Evolutionary conservation across 2,888 invertebrate genomes (phyloP).

Genomic region (Globia sparganii): DNA sequence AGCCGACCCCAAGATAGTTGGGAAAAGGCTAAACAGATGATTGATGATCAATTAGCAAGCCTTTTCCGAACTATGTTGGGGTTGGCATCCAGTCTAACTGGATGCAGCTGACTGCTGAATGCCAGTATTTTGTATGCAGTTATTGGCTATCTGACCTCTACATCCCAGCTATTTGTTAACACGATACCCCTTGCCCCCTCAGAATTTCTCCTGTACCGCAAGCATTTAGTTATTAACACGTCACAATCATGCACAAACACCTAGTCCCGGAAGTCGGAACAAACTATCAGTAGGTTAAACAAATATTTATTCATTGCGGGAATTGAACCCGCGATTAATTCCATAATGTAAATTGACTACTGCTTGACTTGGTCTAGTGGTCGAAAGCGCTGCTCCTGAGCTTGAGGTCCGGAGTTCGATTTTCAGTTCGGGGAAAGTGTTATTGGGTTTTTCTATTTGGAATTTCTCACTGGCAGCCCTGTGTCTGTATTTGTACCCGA

Average conservation of each 20-base stretch:
- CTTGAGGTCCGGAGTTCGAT: not conserved
- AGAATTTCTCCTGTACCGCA: not conserved
- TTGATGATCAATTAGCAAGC: not conserved
- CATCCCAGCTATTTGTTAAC: not conserved
- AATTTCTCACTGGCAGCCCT: not conserved
- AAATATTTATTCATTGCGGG: conserved; percentile 36
- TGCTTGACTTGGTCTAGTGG: not conserved
- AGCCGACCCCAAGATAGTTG: not conserved
- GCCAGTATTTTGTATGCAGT: not conserved
- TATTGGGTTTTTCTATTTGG: not conserved
- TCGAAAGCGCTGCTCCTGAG: not conserved
- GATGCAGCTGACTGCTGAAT: not conserved
- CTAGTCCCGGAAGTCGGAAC: conserved; percentile 22
- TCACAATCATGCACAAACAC: conserved; percentile 21
- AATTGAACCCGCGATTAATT: conserved; percentile 28
- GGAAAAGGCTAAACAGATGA: not conserved
- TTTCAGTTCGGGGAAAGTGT: not conserved
- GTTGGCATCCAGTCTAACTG: not conserved
- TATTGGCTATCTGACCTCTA: not conserved
- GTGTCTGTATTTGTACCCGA: not conserved
- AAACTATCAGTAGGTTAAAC: conserved; percentile 24
- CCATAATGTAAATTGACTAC: conserved; percentile 17
- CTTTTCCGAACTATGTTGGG: not conserved
- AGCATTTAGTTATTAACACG: conserved; percentile 6
- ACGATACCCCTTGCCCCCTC: not conserved